Base-by-base conservation (phyloP, 2,888 invertebrate species). In the Megamerina dolium region DNA sequence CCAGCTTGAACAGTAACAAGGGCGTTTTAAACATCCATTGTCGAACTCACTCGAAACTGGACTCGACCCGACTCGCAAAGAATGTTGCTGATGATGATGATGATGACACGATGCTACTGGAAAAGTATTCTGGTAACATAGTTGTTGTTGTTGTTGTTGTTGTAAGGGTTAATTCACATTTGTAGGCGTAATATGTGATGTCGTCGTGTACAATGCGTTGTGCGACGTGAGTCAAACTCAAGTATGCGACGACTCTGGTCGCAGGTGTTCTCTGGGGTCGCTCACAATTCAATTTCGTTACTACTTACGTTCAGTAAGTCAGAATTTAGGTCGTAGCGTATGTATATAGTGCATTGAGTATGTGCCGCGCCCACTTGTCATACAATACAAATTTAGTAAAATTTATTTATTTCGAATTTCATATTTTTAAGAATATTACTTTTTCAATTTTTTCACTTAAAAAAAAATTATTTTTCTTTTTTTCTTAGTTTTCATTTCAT, bases 1-100 rank as follows among this genome's bases (percentile, higher is more conserved):
- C 45, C 41, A 31, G 35, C 34, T n/a, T 32, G 27, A 18, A 27
- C n/a, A 27, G 32, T n/a, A n/a, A 23, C 5, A 27, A 27, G n/a
- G 37, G 27, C 41, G 41, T 37, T 36, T 33, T 38, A 38, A 30
- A 33, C 37, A 23, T 23, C 27, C 12, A 30, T 13, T 14, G 20
- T 13, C 18, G 14, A 41, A 9, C 20, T 13, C 19, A 41, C 35
- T 30, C n/a, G 33, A 30, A 32, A 39, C 13, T 18, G n/a, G n/a
- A n/a, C n/a, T n/a, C n/a, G 29, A 12, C 4, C 8, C n/a, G 9
- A n/a, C 13, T 14, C 12, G 34, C 27, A 27, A 17, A 19, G 9
- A 41, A 33, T 16, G n/a, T n/a, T n/a, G n/a, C n/a, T n/a, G n/a
- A n/a, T n/a, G n/a, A n/a, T n/a, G n/a, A n/a, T n/a, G n/a, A n/a